Conservation (phyloP, 2,113 vertebrate species). For the Rana temporaria region DNA sequence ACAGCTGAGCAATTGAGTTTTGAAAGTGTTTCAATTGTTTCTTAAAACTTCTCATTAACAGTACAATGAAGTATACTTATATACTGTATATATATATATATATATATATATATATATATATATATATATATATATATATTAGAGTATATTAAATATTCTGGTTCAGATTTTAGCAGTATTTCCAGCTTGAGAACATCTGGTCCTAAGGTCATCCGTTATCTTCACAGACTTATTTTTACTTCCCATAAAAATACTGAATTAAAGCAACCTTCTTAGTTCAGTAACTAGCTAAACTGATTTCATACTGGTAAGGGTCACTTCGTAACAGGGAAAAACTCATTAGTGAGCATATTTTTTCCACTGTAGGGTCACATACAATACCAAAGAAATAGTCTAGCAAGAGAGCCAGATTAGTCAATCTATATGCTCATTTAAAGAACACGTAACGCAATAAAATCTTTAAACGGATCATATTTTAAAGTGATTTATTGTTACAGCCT, state of each 20-base stretch:
- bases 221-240: neutral
- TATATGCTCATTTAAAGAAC: neutral
- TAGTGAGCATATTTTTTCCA: neutral
- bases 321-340: neutral
- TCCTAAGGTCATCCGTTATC: neutral
- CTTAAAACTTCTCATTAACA: too few relatives aligned
- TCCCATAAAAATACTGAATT: neutral
- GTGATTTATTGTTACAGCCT: slow-evolving; percentile 10
- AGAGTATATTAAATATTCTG: too few relatives aligned
- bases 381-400: neutral
- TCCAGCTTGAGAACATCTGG: too few relatives aligned
- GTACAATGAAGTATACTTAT: too few relatives aligned
- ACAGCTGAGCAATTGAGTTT: too few relatives aligned
- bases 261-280: neutral
- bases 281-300: neutral
- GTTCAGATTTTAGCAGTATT: neutral
- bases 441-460: neutral
- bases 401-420: neutral
- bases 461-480: neutral
- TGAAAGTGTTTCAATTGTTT: too few relatives aligned
- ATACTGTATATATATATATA: too few relatives aligned
- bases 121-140: too few relatives aligned
- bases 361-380: neutral
- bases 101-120: too few relatives aligned
- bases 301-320: neutral